A percentile compares a stretch with the other conserved stretches of the same genome.
Evolutionary conservation across 2,797 vertebrate species (phyloP).

Genomic region (Anguilla obscura): DNA sequence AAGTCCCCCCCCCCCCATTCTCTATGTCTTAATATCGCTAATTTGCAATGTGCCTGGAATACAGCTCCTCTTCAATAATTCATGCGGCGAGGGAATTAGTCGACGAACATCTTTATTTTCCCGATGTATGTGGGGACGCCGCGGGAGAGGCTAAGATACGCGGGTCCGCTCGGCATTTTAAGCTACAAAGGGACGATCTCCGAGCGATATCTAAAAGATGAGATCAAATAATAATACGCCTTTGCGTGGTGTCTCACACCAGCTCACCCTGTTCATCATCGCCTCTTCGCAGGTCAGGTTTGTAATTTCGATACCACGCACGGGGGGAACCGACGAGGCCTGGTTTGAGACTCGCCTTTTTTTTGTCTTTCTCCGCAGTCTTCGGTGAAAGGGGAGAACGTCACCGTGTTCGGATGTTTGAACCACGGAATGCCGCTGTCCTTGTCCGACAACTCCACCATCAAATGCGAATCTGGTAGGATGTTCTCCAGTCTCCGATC

Average conservation of each 20-base stretch:
- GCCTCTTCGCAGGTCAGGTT: neutral
- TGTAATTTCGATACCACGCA: neutral
- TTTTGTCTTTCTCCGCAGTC: constrained; percentile 66
- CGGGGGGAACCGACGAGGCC: neutral
- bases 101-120: constrained; percentile 53
- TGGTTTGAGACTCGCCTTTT: constrained; percentile 48
- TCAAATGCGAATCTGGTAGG: constrained; percentile 90
- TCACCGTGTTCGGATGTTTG: constrained; percentile 92
- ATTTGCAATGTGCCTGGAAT: constrained; percentile 44
- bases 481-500: constrained; percentile 24
- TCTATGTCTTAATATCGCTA: constrained; percentile 31
- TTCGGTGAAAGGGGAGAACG: constrained; percentile 83
- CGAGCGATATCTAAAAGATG: constrained; percentile 32
- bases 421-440: constrained; percentile 91
- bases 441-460: constrained; percentile 76
- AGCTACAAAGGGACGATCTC: constrained; percentile 36
- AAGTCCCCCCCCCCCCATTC: constrained; percentile 27
- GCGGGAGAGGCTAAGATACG: constrained; percentile 25
- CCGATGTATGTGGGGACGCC: constrained; percentile 36
- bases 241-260: constrained; percentile 32
- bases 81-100: constrained; percentile 45
- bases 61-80: constrained; percentile 49
- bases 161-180: constrained; percentile 17
- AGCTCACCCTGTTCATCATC: constrained; percentile 2
- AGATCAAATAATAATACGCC: constrained; percentile 36